Evolutionary conservation across 2,113 vertebrate species (phyloP).

Genomic region (Eulemur rufifrons): DNA sequence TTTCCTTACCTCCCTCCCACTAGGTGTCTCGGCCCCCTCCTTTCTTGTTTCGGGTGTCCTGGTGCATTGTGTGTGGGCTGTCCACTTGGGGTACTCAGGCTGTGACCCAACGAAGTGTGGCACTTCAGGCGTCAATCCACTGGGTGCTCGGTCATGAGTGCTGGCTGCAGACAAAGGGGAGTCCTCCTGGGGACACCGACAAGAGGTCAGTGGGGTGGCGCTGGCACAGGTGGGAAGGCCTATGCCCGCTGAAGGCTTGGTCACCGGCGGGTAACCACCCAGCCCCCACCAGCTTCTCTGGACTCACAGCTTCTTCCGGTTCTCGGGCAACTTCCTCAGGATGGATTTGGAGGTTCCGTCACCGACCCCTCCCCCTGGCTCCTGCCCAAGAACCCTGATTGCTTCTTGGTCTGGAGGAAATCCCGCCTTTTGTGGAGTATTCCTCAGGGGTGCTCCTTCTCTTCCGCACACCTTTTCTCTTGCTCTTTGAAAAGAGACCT

Average conservation of each 20-base stretch:
- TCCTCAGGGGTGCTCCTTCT: not conserved
- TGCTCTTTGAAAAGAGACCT: conserved; percentile 15
- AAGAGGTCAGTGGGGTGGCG: not conserved
- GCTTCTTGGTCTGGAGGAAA: not conserved
- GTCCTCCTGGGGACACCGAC: not conserved
- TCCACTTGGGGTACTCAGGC: not conserved
- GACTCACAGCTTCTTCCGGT: not conserved
- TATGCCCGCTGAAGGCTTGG: not conserved
- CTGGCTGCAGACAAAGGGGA: not conserved
- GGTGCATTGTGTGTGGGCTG: no score
- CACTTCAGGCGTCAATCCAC: not conserved
- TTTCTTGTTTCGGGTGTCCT: not conserved
- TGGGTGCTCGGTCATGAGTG: not conserved
- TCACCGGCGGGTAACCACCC: not conserved
- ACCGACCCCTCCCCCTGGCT: accelerated
- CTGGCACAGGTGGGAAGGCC: not conserved
- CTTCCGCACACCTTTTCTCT: conserved; percentile 4
- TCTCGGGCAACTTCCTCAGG: not conserved
- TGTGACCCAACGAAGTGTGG: not conserved
- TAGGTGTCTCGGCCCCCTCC: no score
- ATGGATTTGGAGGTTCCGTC: not conserved
- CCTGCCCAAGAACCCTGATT: not conserved
- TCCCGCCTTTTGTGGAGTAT: not conserved
- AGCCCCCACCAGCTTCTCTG: not conserved
- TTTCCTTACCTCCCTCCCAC: not conserved